Conservation (phyloP, 2,113 vertebrate genomes). For the Odontophorus gujanensis region DNA sequence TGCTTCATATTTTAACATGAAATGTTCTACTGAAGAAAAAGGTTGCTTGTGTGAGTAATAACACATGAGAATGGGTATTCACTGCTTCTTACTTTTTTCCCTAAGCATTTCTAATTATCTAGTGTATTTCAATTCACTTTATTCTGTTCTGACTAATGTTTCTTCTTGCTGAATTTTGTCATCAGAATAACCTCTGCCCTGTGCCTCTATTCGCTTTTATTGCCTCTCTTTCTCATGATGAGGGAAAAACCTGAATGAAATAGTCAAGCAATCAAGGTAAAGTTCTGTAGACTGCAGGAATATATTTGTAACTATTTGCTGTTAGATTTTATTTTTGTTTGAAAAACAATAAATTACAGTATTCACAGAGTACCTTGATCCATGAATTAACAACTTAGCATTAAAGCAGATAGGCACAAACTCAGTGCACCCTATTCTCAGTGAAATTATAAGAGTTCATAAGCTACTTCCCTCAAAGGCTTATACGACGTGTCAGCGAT, state of each 20-base stretch:
- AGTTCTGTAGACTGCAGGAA: background rate
- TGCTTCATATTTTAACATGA: background rate
- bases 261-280: background rate
- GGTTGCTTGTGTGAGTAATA: background rate
- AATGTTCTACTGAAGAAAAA: background rate
- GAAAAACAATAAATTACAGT: conserved; percentile 6
- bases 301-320: conserved; percentile 27
- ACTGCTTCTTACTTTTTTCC: background rate
- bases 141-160: background rate
- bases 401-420: background rate
- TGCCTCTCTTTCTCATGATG: conserved; percentile 1
- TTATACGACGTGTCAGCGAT: background rate
- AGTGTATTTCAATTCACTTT: conserved; percentile 12
- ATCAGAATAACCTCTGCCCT: background rate
- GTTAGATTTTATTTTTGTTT: background rate
- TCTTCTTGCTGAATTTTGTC: background rate
- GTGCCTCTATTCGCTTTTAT: background rate
- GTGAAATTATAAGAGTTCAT: background rate
- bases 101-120: background rate
- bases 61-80: background rate
- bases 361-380: background rate
- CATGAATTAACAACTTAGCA: conserved; percentile 19
- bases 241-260: background rate
- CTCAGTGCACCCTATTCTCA: background rate
- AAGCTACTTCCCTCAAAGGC: background rate